Conservation (phyloP, 30 jellyfish, hydroid and myxozoan species). For the Cassiopea xamachana region DNA sequence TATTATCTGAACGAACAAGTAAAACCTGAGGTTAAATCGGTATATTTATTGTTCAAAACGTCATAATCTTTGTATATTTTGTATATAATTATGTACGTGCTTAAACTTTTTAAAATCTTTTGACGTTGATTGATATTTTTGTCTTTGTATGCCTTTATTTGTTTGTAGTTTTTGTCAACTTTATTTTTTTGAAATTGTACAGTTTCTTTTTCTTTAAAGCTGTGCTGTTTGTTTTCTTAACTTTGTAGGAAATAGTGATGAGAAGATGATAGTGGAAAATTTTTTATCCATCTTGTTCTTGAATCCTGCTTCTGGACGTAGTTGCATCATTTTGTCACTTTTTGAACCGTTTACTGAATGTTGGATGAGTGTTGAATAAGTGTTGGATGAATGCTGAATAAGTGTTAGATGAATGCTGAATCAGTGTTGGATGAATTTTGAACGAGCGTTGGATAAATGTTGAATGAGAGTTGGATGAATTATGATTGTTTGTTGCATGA, state of each 20-base stretch:
- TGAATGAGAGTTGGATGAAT: no score
- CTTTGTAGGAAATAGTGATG: neutral
- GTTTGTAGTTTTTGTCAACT: neutral
- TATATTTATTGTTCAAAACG: constrained; percentile 40
- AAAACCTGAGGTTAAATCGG: constrained; percentile 24
- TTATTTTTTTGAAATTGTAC: neutral
- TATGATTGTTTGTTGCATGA: no score
- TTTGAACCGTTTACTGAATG: no score
- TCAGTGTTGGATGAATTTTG: no score
- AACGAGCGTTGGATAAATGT: no score
- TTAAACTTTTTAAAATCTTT: neutral
- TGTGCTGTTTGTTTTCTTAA: neutral
- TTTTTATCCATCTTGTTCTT: neutral
- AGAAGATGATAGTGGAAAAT: neutral
- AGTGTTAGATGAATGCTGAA: no score
- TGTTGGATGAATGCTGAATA: no score
- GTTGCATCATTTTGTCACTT: no score
- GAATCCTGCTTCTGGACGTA: no score
- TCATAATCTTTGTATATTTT: constrained; percentile 18
- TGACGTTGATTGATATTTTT: neutral
- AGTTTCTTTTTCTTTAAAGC: neutral
- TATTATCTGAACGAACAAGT: no score
- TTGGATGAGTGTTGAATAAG: no score
- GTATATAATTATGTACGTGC: constrained; percentile 11
- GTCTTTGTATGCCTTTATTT: neutral